Evolutionary conservation across 2,797 vertebrate genomes (phyloP).

Genomic region (Pelobates cultripes): DNA sequence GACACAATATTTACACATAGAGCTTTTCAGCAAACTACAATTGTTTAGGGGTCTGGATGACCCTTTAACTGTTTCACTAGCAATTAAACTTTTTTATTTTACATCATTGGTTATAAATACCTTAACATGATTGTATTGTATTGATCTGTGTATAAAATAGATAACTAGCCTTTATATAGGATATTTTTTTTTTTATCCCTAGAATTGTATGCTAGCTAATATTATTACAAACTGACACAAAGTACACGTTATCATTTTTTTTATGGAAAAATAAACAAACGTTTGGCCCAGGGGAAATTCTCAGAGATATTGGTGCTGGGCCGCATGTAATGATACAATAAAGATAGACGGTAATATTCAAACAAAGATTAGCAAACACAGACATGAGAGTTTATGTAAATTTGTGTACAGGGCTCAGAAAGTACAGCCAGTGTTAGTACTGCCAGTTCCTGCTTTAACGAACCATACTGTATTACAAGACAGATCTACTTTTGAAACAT

Average conservation of each 20-base stretch:
- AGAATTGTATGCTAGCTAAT: too few species aligned
- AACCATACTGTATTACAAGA: slow-evolving; percentile 7
- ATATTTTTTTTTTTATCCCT: too few species aligned
- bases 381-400: slow-evolving; percentile 7
- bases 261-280: not conserved
- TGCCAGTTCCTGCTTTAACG: slow-evolving; percentile 41
- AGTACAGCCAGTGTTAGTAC: slow-evolving; percentile 29
- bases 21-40: too few species aligned
- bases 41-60: too few species aligned
- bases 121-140: too few species aligned
- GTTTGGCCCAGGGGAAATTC: slow-evolving; percentile 7
- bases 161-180: too few species aligned
- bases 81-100: too few species aligned
- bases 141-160: too few species aligned
- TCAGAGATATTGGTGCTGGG: slow-evolving; percentile 3
- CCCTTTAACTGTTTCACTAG: too few species aligned
- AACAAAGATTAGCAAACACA: slow-evolving; percentile 8
- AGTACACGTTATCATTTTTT: not conserved
- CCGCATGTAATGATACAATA: slow-evolving; percentile 6
- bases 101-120: too few species aligned
- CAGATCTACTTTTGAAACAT: slow-evolving; percentile 7
- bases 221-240: not conserved
- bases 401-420: slow-evolving; percentile 10
- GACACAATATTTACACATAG: too few species aligned
- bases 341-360: slow-evolving; percentile 1